Base-by-base conservation (phyloP, 2,888 invertebrate species). In the Cataglyphis livida region DNA sequence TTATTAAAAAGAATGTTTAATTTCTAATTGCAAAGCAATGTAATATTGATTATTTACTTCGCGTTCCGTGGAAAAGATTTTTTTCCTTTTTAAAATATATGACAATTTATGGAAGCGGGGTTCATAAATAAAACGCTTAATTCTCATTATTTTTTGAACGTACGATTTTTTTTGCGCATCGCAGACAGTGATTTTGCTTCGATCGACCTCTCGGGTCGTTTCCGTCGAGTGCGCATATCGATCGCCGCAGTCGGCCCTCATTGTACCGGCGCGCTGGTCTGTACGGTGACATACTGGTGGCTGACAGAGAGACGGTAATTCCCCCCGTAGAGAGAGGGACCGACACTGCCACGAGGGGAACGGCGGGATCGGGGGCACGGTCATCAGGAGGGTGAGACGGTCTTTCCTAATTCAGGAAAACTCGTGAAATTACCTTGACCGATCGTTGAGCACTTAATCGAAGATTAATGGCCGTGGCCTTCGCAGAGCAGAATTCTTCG, bases 231-330 rank as follows among this genome's bases (percentile, higher is more conserved):
- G 93, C 92, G 89, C 92, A 93, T 94, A 94, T 94, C 94, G 93
- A 94, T 94, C 93, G 93, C 85, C 83, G 68, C 73, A 78, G 70
- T 83, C 85, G 86, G 83, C 87, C 81, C 84, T 90, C 89, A 94
- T 94, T 94, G 94, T 94, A 79, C 85, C 88, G 91, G 93, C 93
- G 93, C 92, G 94, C 93, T 93, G 93, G 93, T 91, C 93, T 93
- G 93, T 92, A 92, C 88, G 92, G 93, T 94, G 94, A 94, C 94
- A 94, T 93, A 94, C 94, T 93, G 94, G 93, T 93, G 92, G 92
- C 92, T 88, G 87, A 87, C 90, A 75, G 86, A 87, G 85, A 86
- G 86, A 86, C 87, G 91, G 44, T 68, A 59, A 44, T 85, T 85
- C 88, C 89, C 88, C 88, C 75, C 32, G 18, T 57, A 82, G 82